Evolutionary conservation across 1,140 invertebrate genomes (phyloP).

Genomic region (Habropoda laboriosa): DNA sequence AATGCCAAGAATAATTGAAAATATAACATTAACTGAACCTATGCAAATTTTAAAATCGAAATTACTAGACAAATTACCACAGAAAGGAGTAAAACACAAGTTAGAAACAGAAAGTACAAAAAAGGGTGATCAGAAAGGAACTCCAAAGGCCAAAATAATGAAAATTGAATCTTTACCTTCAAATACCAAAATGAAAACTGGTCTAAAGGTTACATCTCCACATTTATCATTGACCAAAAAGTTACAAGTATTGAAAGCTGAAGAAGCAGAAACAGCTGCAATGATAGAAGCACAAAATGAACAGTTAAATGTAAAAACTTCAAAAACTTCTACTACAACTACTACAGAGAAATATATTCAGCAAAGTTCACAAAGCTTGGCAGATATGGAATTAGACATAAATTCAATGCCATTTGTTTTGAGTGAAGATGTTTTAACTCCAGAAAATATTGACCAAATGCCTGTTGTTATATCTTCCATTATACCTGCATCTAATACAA

Average conservation of each 20-base stretch:
- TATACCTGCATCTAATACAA: constrained; percentile 72
- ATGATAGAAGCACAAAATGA: constrained; percentile 50
- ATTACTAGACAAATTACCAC: constrained; percentile 69
- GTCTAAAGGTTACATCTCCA: constrained; percentile 43
- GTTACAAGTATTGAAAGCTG: constrained; percentile 70
- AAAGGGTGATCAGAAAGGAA: constrained; percentile 53
- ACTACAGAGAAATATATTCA: constrained; percentile 71
- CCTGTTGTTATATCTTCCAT: constrained; percentile 85
- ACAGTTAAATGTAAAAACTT: constrained; percentile 50
- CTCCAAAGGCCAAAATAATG: constrained; percentile 71
- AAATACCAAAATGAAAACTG: constrained; percentile 64
- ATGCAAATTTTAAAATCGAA: constrained; percentile 77
- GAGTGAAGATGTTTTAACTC: constrained; percentile 85
- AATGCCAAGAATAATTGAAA: constrained; percentile 79
- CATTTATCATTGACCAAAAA: constrained; percentile 66
- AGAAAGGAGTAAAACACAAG: constrained; percentile 75
- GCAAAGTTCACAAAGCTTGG: constrained; percentile 74
- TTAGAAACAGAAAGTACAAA: constrained; percentile 64
- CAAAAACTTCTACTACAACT: constrained; percentile 49
- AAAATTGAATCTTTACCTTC: constrained; percentile 70
- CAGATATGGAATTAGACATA: constrained; percentile 87
- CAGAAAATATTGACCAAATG: constrained; percentile 85
- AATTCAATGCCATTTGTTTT: constrained; percentile 88
- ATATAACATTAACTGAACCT: constrained; percentile 76
- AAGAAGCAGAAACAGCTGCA: constrained; percentile 59